Evolutionary conservation across 2,113 vertebrate genomes (phyloP).

Genomic region (Tricholaema leucomelas): DNA sequence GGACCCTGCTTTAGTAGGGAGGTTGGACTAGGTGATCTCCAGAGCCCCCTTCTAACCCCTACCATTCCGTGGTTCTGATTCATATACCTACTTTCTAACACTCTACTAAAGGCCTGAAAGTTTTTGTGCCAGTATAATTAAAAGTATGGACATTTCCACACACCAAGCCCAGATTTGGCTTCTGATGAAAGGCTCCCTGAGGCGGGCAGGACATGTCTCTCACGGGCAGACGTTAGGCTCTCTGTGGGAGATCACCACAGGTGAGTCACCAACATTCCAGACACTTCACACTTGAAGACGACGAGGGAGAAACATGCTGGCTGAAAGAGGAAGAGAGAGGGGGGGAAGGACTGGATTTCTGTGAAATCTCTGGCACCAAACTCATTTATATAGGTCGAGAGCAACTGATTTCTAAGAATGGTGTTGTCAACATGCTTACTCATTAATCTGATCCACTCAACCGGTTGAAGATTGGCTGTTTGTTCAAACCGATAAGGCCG

Average conservation of each 20-base stretch:
- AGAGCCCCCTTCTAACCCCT: no score
- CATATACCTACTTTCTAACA: neutral
- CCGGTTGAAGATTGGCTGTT: constrained; percentile 15
- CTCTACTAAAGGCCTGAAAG: neutral
- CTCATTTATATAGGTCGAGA: neutral
- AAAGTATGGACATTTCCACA: neutral
- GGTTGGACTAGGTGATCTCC: no score
- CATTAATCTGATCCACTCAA: neutral
- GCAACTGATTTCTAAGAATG: neutral
- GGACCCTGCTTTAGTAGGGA: no score
- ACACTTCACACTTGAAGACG: neutral
- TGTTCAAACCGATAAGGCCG: neutral
- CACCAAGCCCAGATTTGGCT: neutral
- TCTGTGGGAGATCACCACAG: neutral
- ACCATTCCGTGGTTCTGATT: neutral
- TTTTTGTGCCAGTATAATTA: neutral
- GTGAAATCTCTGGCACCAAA: neutral
- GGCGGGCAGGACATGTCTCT: neutral
- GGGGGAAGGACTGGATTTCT: neutral
- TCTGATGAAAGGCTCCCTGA: neutral
- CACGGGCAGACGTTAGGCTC: neutral
- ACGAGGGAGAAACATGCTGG: neutral
- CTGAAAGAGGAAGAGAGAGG: neutral
- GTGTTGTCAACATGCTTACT: constrained; percentile 18
- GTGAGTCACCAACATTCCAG: neutral